Conservation (phyloP, 1,140 invertebrate genomes). For the Drosophila parabipectinata region DNA sequence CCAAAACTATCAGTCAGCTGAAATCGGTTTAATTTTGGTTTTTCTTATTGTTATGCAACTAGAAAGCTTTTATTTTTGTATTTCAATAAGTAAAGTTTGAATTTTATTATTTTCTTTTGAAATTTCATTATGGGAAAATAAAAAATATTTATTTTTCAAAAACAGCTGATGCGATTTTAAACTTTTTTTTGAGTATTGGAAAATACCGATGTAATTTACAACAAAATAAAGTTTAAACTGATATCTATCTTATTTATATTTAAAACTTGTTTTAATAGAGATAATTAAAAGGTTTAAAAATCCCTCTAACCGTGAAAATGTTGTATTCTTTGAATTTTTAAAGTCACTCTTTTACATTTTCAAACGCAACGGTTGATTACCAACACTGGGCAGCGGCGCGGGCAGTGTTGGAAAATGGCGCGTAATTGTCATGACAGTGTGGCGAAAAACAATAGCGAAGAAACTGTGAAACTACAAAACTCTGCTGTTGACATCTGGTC, state of each 20-base stretch:
- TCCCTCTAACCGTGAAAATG: neutral
- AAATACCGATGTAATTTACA: neutral
- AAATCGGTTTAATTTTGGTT: neutral
- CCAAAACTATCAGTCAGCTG: neutral
- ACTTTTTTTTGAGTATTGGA: neutral
- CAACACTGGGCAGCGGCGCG: constrained; percentile 10
- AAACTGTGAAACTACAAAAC: constrained; percentile 62
- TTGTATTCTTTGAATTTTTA: neutral
- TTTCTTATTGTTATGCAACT: neutral
- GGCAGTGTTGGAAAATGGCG: constrained; percentile 44
- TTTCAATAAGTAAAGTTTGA: neutral
- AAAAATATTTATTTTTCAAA: neutral
- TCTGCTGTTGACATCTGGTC: constrained; percentile 76
- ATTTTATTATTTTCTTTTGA: neutral
- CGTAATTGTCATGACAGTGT: constrained; percentile 36
- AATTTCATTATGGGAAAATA: neutral
- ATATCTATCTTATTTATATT: neutral
- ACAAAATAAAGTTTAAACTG: neutral
- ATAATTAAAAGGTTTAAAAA: too few relatives aligned
- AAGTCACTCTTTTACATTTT: neutral
- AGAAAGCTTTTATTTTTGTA: too few relatives aligned
- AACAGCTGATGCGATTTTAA: neutral
- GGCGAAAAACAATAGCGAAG: constrained; percentile 71
- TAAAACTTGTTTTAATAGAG: too few relatives aligned
- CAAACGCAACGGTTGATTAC: constrained; percentile 33